phyloP scores from a whole-genome alignment of 2,113 vertebrate species.

The Hemiprocne comata region DNA sequence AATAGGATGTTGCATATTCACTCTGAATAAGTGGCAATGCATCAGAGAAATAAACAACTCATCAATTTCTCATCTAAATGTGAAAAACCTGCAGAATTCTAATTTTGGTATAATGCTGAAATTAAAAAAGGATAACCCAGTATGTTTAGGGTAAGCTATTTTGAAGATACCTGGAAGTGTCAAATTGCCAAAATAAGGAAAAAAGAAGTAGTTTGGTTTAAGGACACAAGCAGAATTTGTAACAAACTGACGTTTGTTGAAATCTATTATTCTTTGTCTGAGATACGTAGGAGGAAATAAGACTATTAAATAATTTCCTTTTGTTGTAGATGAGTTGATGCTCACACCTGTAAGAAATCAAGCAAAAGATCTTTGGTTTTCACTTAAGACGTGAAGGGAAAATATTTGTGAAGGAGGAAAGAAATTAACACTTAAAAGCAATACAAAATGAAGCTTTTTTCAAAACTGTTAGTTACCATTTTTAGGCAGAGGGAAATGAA shows the following conservation, averaged over 20 bases:
- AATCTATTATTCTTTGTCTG: not conserved
- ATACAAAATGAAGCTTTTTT: not conserved
- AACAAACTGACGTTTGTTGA: not conserved
- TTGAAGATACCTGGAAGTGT: not conserved
- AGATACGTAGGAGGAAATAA: not conserved
- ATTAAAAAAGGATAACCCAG: not conserved
- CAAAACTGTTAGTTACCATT: not conserved
- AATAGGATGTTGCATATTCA: not conserved
- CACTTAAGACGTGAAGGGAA: not conserved
- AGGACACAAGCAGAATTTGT: not conserved
- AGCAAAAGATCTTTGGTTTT: not conserved
- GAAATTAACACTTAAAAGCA: not conserved
- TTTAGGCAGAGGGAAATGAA: not conserved
- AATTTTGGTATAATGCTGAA: not conserved
- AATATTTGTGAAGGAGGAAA: not conserved
- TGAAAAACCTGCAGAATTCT: not conserved
- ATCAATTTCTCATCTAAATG: not conserved
- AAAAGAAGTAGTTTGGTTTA: not conserved
- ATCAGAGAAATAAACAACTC: conserved; percentile 8
- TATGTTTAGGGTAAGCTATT: not conserved
- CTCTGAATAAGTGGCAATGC: not conserved
- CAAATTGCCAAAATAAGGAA: not conserved
- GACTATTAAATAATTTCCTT: not conserved
- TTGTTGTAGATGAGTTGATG: not conserved
- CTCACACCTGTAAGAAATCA: not conserved